phyloP scores from a whole-genome alignment of 2,113 vertebrate genomes.

The Todiramphus saurophagus region DNA sequence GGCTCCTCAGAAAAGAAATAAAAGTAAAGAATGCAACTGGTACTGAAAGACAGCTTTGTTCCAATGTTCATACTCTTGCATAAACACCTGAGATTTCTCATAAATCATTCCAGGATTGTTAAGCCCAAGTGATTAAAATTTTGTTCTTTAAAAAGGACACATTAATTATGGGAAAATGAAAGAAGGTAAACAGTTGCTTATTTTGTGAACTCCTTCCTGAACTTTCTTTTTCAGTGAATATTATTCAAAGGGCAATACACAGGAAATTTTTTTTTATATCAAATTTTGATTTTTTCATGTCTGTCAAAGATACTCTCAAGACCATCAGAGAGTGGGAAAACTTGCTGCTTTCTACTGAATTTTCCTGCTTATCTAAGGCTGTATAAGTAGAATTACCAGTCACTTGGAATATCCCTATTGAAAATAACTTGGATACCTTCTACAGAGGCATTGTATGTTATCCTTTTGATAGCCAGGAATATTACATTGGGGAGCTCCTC shows the following conservation, averaged over 20 bases:
- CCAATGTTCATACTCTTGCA: not conserved
- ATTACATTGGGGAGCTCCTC: not conserved
- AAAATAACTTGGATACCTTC: not conserved
- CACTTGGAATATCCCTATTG: accelerated
- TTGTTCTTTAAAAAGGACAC: not conserved
- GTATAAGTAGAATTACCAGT: not conserved
- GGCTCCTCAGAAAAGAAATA: not conserved
- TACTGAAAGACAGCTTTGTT: slow-evolving; percentile 34
- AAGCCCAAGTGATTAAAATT: slow-evolving; percentile 1
- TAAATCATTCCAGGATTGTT: not conserved
- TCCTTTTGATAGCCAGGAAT: not conserved
- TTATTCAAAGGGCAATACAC: not conserved
- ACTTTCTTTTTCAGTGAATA: not conserved
- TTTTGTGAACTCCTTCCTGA: not conserved
- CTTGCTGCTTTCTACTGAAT: not conserved
- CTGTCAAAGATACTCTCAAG: not conserved
- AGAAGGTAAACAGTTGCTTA: not conserved
- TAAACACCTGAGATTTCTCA: slow-evolving; percentile 14
- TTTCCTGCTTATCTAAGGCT: not conserved
- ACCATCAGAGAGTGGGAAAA: not conserved
- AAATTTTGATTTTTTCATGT: not conserved
- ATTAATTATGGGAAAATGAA: not conserved
- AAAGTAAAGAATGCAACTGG: slow-evolving; percentile 11
- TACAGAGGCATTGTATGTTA: not conserved
- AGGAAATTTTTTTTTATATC: not conserved